Conservation (phyloP, 1,140 invertebrate genomes). For the Diorhabda elongata region DNA sequence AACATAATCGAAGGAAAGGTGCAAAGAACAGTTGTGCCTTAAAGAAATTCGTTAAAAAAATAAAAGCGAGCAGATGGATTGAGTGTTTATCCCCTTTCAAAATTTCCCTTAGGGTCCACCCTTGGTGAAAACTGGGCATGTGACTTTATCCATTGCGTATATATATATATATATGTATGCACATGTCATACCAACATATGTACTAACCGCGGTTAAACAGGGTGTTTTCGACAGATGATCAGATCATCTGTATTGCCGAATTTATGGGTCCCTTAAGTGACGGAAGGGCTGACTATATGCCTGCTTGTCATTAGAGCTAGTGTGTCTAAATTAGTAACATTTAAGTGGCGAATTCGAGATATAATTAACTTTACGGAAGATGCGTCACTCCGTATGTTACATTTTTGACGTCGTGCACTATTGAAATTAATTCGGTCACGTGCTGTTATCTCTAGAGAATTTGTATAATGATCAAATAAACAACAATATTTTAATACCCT, state of each 20-base stretch:
- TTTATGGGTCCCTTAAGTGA: slow-evolving; percentile 18
- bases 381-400: background rate
- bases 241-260: slow-evolving; percentile 23
- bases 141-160: slow-evolving; percentile 25
- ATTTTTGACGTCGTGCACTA: background rate
- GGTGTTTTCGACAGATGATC: slow-evolving; percentile 30
- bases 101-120: slow-evolving; percentile 19
- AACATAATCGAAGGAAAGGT: slow-evolving; percentile 12
- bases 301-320: slow-evolving; percentile 15
- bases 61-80: slow-evolving; percentile 16
- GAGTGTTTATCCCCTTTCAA: slow-evolving; percentile 14
- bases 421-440: too few relatives aligned
- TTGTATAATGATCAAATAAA: too few relatives aligned
- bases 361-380: slow-evolving; percentile 5
- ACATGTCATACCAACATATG: slow-evolving; percentile 31
- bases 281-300: slow-evolving; percentile 5
- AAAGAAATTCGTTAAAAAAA: slow-evolving; percentile 20
- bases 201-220: slow-evolving; percentile 16
- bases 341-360: slow-evolving; percentile 2
- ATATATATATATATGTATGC: slow-evolving; percentile 23
- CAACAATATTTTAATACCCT: too few relatives aligned
- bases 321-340: slow-evolving; percentile 21
- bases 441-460: too few relatives aligned
- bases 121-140: slow-evolving; percentile 25
- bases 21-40: slow-evolving; percentile 16